Base-by-base conservation (phyloP, 2,797 vertebrate genomes). In the Pangasius macronema region DNA sequence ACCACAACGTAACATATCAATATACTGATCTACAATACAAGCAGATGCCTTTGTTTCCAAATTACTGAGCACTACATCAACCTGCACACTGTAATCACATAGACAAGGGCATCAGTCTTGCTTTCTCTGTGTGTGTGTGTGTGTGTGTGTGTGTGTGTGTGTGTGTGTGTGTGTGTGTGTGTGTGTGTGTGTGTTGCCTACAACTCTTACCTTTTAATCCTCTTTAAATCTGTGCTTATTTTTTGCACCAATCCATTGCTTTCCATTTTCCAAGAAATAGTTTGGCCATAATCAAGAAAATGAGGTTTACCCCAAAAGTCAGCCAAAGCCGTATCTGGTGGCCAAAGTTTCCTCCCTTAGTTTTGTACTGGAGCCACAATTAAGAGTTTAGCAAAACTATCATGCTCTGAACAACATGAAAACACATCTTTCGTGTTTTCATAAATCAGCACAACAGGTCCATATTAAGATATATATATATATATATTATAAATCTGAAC, bases 161-260 rank as follows among this genome's bases (percentile, higher is more conserved):
- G 36, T 46, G 8, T 84, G 51, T 84, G 51, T 84, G 53, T 85
- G 46, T 39, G 59, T 67, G 57, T 80, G 76, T 80, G 18, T 57
- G 20, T 39, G 33, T 61, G 55, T 42, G 55, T 80, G n/a, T 57
- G n/a, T 55, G 30, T 22, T 86, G n/a, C 61, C 14, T 82, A 3
- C 10, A 42, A 59, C 20, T 20, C 42, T 24, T 61, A 49, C 18
- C 30, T 55, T 79, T 39, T n/a, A n/a, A 68, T 53, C 24, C 5
- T 30, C 27, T 24, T 39, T 77, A 10, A 18, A 77, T 77, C 76
- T 14, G 20, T 8, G 7, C 1, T n/a, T 81, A 27, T 59, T 80
- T 59, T 80, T 42, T 77, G 1, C n/a, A 13, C 20, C 36, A 22
- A 14, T 80, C 30, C 76, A 80, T 36, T 80, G 20, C 2, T 57